Evolutionary conservation across 2,113 vertebrate species (phyloP), one percentile per base, ranked within the genome.

Genomic region (Falcunculus frontatus): DNA sequence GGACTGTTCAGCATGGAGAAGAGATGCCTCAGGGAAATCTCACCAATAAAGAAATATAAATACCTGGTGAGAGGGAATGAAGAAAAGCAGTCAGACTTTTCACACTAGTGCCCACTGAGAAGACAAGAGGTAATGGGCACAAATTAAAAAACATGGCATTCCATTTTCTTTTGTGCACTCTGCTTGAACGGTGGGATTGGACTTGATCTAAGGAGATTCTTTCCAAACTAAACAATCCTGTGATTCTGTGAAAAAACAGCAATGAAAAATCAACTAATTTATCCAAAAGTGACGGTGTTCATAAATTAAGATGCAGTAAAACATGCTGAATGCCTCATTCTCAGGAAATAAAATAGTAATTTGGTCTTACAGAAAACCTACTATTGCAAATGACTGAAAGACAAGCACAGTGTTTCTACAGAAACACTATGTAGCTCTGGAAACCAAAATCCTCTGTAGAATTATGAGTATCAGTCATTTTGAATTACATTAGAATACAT

Each of bases 391-490:
- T 42, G 42, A 63, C 56, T 81, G 64, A 93, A 91, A 81, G 39
- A 77, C 91, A 95, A 84, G 37, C 26, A 69, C 44, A 67, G 3
- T 67, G 80, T 89, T 91, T 94, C 80, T 81, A 63, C 59, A 94
- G 76, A 94, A 96, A 91, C 60, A 93, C 27, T 79, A n/a, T 33
- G 56, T 72, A 92, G 42, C 75, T 92, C 91, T 95, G 65, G 85
- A 93, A 90, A 88, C 59, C n/a, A 81, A 93, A 96, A 87, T 70
- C 42, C 49, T 83, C 44, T 93, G 55, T 42, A 89, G 87, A 91
- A 89, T 77, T 80, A 64, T 17, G 46, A 87, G 32, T 37, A 89
- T 84, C 81, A 84, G 69, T 78, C 69, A 78, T 93, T 86, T 82
- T 70, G 56, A 89, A 89, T 87, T 76, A 70, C 65, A 74, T 84